Evolutionary conservation across 2,888 invertebrate species (phyloP).

Genomic region (Salpingus planirostris): DNA sequence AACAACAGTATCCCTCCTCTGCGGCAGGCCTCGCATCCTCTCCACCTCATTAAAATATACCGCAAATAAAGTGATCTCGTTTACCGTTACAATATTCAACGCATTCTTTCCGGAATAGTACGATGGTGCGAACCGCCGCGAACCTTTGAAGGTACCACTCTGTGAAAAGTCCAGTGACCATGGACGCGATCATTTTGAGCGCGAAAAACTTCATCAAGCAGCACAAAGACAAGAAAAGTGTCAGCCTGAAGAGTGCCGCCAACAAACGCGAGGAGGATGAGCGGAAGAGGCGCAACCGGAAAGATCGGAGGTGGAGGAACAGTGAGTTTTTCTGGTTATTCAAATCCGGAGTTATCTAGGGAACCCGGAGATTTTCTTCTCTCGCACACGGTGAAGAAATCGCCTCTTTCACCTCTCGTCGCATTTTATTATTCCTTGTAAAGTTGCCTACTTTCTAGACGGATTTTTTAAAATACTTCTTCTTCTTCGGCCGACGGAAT

Average conservation of each 20-base stretch:
- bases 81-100: constrained; percentile 21
- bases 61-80: constrained; percentile 17
- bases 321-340: constrained; percentile 21
- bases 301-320: constrained; percentile 25
- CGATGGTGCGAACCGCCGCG: not conserved
- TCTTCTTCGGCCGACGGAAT: no score
- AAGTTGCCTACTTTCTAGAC: constrained; percentile 11
- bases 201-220: constrained; percentile 32
- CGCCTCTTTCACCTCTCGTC: constrained; percentile 9
- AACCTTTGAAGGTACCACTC: not conserved
- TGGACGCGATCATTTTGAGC: constrained; percentile 29
- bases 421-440: constrained; percentile 4
- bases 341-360: not conserved
- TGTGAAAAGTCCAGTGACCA: constrained; percentile 6
- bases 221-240: constrained; percentile 10
- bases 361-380: not conserved
- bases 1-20: not conserved
- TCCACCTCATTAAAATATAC: constrained; percentile 5
- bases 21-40: constrained; percentile 1
- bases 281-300: constrained; percentile 16
- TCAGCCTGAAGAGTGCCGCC: constrained; percentile 5
- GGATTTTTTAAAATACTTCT: constrained; percentile 8
- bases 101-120: constrained; percentile 2
- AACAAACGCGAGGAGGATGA: no score
- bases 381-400: constrained; percentile 2